phyloP scores from a whole-genome alignment of 2,888 invertebrate genomes.

The Crematogaster levior region DNA sequence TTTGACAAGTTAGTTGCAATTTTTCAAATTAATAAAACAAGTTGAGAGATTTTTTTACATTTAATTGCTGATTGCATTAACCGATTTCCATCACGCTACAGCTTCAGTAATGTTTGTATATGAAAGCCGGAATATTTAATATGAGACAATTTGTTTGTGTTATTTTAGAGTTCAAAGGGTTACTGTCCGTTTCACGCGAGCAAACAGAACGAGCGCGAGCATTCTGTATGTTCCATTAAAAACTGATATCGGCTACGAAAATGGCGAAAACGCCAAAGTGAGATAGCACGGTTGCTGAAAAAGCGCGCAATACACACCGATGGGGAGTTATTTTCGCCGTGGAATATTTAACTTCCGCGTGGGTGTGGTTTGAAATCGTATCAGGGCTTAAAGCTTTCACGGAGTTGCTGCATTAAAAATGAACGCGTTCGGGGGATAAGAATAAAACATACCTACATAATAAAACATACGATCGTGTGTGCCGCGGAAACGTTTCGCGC shows the following conservation, averaged over 20 bases:
- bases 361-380: constrained; percentile 35
- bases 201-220: background rate
- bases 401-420: constrained; percentile 43
- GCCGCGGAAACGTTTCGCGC: constrained; percentile 37
- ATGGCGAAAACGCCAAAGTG: background rate
- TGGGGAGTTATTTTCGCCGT: constrained; percentile 30
- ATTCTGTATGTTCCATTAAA: constrained; percentile 30
- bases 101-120: background rate
- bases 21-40: background rate
- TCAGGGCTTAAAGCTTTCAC: constrained; percentile 40
- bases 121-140: constrained; percentile 5
- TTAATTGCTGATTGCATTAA: background rate
- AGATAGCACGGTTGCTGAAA: constrained; percentile 6
- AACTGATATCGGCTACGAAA: constrained; percentile 40
- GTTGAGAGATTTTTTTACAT: background rate
- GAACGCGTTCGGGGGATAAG: constrained; percentile 42
- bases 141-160: constrained; percentile 10
- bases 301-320: background rate
- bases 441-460: constrained; percentile 47
- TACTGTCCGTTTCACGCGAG: background rate
- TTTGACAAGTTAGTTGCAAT: background rate
- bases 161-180: constrained; percentile 16
- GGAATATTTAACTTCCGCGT: constrained; percentile 44
- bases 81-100: background rate
- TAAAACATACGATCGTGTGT: constrained; percentile 37